Conservation (phyloP, 2,888 invertebrate species). For the Thalpophila matura region DNA sequence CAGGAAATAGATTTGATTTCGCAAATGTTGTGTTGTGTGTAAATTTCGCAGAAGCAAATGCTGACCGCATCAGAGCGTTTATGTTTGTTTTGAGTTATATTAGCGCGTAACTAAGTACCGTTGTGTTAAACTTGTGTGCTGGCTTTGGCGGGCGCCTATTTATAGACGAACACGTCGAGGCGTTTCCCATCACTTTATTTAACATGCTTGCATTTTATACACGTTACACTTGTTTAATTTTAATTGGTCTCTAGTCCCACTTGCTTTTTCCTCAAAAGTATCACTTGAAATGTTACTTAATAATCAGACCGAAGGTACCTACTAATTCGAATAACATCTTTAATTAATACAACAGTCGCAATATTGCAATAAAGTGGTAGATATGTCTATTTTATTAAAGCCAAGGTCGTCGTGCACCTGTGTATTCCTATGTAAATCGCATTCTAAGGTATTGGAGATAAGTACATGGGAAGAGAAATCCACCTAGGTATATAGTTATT, state of each 20-base stretch:
- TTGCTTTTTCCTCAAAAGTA: no score
- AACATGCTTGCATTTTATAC: background rate
- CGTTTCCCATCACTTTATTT: constrained; percentile 36
- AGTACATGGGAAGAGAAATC: background rate
- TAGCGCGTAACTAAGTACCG: constrained; percentile 54
- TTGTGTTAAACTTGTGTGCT: constrained; percentile 64
- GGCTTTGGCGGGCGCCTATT: constrained; percentile 67
- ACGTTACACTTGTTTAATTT: background rate
- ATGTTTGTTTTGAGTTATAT: constrained; percentile 62
- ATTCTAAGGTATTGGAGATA: background rate
- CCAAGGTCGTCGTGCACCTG: background rate
- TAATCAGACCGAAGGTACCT: background rate
- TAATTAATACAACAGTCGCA: constrained; percentile 15
- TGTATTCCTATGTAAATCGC: constrained; percentile 5
- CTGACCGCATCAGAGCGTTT: constrained; percentile 56
- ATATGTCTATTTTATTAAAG: background rate
- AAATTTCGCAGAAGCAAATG: constrained; percentile 69
- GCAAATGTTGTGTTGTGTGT: constrained; percentile 55
- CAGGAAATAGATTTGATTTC: constrained; percentile 60
- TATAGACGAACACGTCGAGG: constrained; percentile 67
- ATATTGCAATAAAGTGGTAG: background rate
- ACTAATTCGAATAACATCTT: background rate
- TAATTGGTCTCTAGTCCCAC: no score
- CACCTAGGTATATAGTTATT: background rate
- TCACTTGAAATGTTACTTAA: no score